Evolutionary conservation across 2,797 vertebrate genomes (phyloP).

Genomic region (Sebastes hubbsi): DNA sequence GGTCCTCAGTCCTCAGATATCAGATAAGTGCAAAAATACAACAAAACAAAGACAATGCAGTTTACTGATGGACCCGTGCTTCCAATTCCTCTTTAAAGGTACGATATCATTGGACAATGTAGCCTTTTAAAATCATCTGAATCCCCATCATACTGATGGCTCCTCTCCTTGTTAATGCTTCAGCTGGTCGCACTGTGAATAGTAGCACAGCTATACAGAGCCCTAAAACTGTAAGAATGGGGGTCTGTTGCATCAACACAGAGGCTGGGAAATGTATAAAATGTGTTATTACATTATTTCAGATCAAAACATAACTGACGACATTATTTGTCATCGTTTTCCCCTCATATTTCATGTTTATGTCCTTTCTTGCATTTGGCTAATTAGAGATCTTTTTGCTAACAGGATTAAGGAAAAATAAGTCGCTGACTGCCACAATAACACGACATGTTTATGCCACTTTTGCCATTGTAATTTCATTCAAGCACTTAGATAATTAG

Average conservation of each 20-base stretch:
- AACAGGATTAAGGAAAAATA: neutral
- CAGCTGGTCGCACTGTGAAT: neutral
- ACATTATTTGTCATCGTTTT: neutral
- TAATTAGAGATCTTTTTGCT: neutral
- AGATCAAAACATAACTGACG: neutral
- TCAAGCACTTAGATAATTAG: neutral
- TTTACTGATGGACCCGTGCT: neutral
- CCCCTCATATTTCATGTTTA: neutral
- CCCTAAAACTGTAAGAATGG: neutral
- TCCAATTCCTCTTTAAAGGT: neutral
- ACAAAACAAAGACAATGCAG: neutral
- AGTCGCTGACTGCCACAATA: neutral
- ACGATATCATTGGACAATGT: neutral
- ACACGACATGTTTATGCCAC: neutral
- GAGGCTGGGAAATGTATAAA: neutral
- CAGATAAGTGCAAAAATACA: conserved; percentile 6
- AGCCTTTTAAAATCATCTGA: neutral
- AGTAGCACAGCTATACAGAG: neutral
- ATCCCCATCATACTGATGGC: neutral
- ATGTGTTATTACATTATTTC: neutral
- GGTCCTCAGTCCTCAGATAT: conserved; percentile 5
- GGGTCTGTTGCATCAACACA: neutral
- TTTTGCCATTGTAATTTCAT: neutral
- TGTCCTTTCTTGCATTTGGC: neutral
- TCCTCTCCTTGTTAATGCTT: neutral